phyloP scores from a whole-genome alignment of 2,888 invertebrate species.

The Drosophila testacea region DNA sequence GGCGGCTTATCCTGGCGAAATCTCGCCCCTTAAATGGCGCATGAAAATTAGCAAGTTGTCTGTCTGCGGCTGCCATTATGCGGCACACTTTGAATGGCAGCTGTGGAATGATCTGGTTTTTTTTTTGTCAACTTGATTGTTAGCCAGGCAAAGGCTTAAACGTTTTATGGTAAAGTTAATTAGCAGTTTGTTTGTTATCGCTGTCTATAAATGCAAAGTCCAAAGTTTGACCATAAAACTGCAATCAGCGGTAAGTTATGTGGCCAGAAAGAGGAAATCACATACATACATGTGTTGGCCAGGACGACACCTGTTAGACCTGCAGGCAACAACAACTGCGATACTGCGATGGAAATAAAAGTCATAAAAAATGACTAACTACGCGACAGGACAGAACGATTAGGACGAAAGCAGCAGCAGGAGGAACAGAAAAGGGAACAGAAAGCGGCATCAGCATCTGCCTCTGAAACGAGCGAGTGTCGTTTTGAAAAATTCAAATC shows the following conservation, averaged over 20 bases:
- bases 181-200: conserved; percentile 73
- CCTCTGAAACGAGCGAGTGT: conserved; percentile 58
- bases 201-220: conserved; percentile 43
- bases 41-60: conserved; percentile 83
- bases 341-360: conserved; percentile 34
- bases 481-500: conserved; percentile 79
- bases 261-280: conserved; percentile 49
- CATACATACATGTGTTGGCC: conserved; percentile 29
- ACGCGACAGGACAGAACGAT: conserved; percentile 56
- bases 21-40: conserved; percentile 79
- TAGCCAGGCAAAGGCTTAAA: conserved; percentile 54
- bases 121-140: conserved; percentile 39
- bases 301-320: conserved; percentile 80
- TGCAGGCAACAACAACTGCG: conserved; percentile 51
- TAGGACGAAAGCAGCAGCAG: conserved; percentile 31
- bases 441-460: conserved; percentile 22
- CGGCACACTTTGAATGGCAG: conserved; percentile 75
- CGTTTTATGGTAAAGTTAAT: conserved; percentile 66
- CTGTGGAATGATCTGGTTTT: conserved; percentile 20
- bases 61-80: conserved; percentile 75
- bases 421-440: neutral
- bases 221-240: conserved; percentile 82
- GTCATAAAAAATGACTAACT: conserved; percentile 84
- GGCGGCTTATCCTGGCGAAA: conserved; percentile 28
- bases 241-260: conserved; percentile 83